Percentiles rank a stretch among this genome's conserved stretches.
These are phyloP conservation scores for Eumacrocentrus americanus DNA, from an alignment of 2,888 invertebrate species.

Conservation along the genomic window DNA sequence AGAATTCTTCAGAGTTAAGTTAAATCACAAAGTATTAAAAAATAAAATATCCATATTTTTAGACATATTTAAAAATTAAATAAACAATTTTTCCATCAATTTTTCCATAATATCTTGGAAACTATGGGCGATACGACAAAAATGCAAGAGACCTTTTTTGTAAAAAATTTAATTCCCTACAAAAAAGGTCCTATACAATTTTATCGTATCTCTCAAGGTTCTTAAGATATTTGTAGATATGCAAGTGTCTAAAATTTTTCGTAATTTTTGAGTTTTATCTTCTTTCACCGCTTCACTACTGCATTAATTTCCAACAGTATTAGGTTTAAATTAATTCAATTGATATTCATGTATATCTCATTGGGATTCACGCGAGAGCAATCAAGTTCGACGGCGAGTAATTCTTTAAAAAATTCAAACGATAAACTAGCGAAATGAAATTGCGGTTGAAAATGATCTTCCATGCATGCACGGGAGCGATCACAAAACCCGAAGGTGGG, in stretches of 20 bases:
- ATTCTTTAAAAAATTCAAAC: slow-evolving; percentile 30
- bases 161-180: too few relatives aligned
- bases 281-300: too few relatives aligned
- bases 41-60: not conserved
- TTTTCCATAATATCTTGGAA: too few relatives aligned
- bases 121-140: too few relatives aligned
- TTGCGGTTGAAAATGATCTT: slow-evolving; percentile 4
- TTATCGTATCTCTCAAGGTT: too few relatives aligned
- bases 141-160: too few relatives aligned
- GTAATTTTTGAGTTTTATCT: not conserved
- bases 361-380: slow-evolving; percentile 21
- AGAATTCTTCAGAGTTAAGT: not conserved
- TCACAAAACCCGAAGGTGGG: slow-evolving; percentile 2
- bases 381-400: not conserved
- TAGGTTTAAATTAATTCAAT: not conserved
- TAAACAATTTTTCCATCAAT: not conserved
- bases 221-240: not conserved
- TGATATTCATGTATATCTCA: slow-evolving; percentile 9
- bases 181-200: too few relatives aligned
- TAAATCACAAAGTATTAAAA: not conserved
- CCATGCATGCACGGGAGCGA: slow-evolving; percentile 6
- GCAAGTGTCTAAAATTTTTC: not conserved
- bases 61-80: not conserved
- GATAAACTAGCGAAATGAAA: slow-evolving; percentile 15
- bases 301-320: not conserved